These are phyloP conservation scores for Platalea minor DNA, from an alignment of 2,797 vertebrate genomes.

Conservation along the genomic window DNA sequence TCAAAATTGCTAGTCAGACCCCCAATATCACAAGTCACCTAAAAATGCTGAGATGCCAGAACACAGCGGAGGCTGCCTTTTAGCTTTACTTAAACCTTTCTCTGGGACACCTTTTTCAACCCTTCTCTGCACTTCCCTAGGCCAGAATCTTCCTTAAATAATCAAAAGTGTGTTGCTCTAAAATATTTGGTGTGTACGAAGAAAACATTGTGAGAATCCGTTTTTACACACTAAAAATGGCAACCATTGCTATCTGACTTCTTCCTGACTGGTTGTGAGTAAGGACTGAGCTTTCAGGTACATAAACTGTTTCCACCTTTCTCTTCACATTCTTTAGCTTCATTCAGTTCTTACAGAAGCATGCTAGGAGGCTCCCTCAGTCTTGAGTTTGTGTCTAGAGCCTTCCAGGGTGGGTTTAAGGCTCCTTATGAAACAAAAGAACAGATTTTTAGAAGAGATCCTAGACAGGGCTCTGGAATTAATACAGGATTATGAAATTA, in stretches of 20 bases:
- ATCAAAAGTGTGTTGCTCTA: background rate
- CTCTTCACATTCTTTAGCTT: background rate
- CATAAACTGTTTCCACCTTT: background rate
- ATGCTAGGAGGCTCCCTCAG: no score
- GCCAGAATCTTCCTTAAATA: background rate
- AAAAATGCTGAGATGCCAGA: background rate
- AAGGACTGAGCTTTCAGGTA: background rate
- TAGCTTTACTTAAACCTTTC: background rate
- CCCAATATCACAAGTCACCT: background rate
- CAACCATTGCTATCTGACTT: background rate
- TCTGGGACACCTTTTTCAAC: background rate
- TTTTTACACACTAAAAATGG: background rate
- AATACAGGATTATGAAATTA: background rate
- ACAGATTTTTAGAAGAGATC: background rate
- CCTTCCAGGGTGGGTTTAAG: background rate
- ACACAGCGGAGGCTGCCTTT: background rate
- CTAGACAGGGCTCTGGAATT: background rate
- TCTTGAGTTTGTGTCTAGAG: background rate
- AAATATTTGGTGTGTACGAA: background rate
- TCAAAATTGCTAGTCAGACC: background rate
- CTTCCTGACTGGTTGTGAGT: background rate
- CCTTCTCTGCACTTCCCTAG: background rate
- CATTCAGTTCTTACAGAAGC: background rate
- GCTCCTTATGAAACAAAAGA: background rate
- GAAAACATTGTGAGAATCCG: background rate